A percentile compares a stretch with the other conserved stretches of the same genome.
Conservation (phyloP, 2,888 invertebrate species). For the Xylota sylvarum region DNA sequence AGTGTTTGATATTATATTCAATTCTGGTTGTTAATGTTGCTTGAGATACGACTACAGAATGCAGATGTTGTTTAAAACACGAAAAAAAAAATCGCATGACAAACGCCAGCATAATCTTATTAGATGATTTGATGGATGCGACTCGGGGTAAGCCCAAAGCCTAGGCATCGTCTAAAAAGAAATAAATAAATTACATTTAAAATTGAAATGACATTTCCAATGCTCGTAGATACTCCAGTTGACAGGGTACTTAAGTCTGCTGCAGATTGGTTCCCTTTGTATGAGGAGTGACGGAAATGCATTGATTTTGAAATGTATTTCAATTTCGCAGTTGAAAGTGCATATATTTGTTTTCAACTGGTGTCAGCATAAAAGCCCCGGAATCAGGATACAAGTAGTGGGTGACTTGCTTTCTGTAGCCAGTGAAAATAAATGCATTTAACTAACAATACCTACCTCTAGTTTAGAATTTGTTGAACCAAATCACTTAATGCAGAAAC, state of each 20-base stretch:
- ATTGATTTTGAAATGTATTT: not conserved
- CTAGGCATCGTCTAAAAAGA: not conserved
- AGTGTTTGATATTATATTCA: not conserved
- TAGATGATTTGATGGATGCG: slow-evolving; percentile 15
- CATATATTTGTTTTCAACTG: not conserved
- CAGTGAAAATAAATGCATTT: too few species aligned
- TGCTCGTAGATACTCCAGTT: too few species aligned
- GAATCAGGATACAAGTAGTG: not conserved
- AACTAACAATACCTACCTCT: too few species aligned
- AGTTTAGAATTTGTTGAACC: too few species aligned
- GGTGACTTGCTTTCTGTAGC: too few species aligned
- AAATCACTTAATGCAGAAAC: too few species aligned
- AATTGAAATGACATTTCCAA: slow-evolving; percentile 14
- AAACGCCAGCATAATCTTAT: not conserved
- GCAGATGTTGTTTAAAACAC: too few species aligned
- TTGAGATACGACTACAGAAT: too few species aligned
- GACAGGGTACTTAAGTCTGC: not conserved
- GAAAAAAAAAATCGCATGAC: too few species aligned
- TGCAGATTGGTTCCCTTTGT: not conserved
- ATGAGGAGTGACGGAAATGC: not conserved
- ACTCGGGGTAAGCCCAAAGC: too few species aligned
- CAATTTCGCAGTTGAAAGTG: too few species aligned
- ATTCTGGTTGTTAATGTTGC: too few species aligned
- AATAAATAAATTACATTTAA: slow-evolving; percentile 17
- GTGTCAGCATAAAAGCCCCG: not conserved